Evolutionary conservation across 2,113 vertebrate genomes (phyloP), one percentile per base, ranked within the genome.

Genomic region (Cyrtonyx montezumae): DNA sequence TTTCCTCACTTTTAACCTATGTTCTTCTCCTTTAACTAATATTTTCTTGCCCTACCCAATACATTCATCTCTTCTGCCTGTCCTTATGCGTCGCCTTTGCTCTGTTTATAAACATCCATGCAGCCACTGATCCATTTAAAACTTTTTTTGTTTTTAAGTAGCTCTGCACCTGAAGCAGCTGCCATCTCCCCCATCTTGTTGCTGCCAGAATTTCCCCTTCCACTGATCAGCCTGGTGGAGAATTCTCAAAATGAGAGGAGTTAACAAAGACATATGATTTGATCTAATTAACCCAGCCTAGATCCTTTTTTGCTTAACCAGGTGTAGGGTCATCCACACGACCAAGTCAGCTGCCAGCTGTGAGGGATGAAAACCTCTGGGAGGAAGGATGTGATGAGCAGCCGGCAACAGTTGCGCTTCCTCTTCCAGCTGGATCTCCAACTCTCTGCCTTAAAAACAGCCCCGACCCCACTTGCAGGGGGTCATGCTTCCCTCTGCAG

Each of bases 381-480:
- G 94, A 96, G 85, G 70, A 92, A 94, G 87, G 73, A 93, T 83
- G 46, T 43, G 79, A 94, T 43, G 77, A 95, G 68, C 56, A 86
- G 90, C 76, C 37, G 8, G 71, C 34, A 90, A 95, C 82, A 79
- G 55, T 63, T 0, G 0, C 11, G 43, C 46, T 93, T 94, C 67
- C 68, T 90, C 55, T 85, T 88, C 92, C 92, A 96, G 90, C 93
- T 96, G 90, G 73, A 86, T 80, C 79, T 73, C 83, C 51, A 84
- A 30, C 42, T 59, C 68, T 59, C 45, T 61, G 17, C 63, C 82
- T 32, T 43, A 21, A 67, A 82, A 46, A 2, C 34, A 67, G 67
- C 16, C 30, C 63, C 37, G 28, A 68, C 77, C 34, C 56, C 49
- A 16, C 61, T 88, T 65, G 37, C 59, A 74, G 71, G 70, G 51